phyloP scores from a whole-genome alignment of 2,797 vertebrate species.

The Falco peregrinus region DNA sequence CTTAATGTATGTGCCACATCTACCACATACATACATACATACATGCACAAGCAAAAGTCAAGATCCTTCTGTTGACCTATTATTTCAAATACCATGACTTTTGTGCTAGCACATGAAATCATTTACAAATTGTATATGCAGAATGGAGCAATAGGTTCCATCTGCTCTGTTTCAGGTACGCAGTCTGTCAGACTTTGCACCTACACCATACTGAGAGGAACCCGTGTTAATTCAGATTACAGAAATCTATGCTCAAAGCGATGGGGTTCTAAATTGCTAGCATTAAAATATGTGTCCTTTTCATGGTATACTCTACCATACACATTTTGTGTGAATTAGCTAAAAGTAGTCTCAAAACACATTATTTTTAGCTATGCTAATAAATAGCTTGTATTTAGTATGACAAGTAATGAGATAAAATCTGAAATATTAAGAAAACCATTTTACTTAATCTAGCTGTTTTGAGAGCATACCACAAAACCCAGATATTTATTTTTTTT shows the following conservation, averaged over 20 bases:
- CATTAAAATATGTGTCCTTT: neutral
- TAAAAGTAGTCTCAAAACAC: neutral
- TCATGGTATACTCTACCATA: neutral
- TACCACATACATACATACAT: neutral
- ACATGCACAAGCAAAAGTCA: neutral
- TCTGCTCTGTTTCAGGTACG: neutral
- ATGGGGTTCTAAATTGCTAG: neutral
- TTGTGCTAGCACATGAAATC: neutral
- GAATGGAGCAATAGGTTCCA: neutral
- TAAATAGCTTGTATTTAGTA: neutral
- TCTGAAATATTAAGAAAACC: neutral
- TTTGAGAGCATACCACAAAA: neutral
- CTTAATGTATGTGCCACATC: neutral
- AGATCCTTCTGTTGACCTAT: neutral
- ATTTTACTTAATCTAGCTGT: neutral
- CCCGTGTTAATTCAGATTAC: neutral
- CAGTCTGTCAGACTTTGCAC: neutral
- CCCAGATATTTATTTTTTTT: fast-evolving
- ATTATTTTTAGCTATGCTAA: neutral
- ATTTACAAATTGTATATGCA: neutral
- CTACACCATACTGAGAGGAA: neutral
- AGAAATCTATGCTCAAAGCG: neutral
- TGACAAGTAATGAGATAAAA: neutral
- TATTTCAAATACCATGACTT: neutral
- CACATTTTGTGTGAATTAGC: neutral